Evolutionary conservation across 2,797 vertebrate species (phyloP), one percentile per base, ranked within the genome.

Genomic region (Synanceia verrucosa): DNA sequence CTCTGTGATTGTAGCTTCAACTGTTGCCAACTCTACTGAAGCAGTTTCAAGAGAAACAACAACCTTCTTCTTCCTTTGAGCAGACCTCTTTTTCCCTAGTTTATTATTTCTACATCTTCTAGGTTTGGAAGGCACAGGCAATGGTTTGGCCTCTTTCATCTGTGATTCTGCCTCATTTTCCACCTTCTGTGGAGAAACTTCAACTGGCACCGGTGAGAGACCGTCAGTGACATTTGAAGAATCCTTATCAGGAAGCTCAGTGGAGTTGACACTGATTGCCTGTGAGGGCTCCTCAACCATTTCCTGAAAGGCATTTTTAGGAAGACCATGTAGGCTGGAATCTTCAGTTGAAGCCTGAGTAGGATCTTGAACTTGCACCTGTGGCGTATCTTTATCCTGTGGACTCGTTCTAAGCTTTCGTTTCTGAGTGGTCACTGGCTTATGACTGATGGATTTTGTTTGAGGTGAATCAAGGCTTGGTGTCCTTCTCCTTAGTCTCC

Each of bases 31-130:
- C 60, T 89, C 86, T 64, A 21, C 28, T 70, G 26, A 79, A 16
- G 78, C 50, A n/a, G 78, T 61, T 78, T 92, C 86, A 33, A 82
- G 69, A 55, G 77, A 14, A 53, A 82, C 56, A 21, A 86, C 76
- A 50, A 76, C 76, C 79, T 87, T 91, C 83, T 87, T 91, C 83
- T 72, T 94, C 85, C 33, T 94, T 76, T 63, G 78, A 68, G 73
- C 50, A 31, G 71, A 76, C 53, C 51, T 83, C 89, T 86, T 93
- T 69, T 87, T 88, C 37, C 62, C 76, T 50, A 77, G 47, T 81
- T 87, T 88, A 65, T 73, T 89, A 79, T 82, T 87, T 65, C 83
- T 82, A 66, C 56, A 80, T 79, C 83, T 90, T 84, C 63, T 91
- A 47, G 89, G 81, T 87, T 93, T 94, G 31, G 84, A 87, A 84